A percentile compares a stretch with the other conserved stretches of the same genome.
These are phyloP conservation scores for Eurois occulta DNA, from an alignment of 2,888 invertebrate genomes.

Conservation along the genomic window DNA sequence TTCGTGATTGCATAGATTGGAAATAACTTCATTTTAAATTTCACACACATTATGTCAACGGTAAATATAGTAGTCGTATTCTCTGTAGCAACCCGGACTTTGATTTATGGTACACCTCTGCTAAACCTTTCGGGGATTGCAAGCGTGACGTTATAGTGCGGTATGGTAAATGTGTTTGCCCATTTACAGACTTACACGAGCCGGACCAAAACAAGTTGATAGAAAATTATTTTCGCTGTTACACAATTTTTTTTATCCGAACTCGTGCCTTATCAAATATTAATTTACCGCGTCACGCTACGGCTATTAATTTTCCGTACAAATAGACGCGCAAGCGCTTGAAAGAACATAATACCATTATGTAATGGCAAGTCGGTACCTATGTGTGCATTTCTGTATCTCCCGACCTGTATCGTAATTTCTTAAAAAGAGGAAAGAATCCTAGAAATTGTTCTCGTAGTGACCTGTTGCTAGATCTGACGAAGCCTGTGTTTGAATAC, in stretches of 20 bases:
- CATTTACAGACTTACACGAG: conserved; percentile 16
- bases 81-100: too few species aligned
- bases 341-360: conserved; percentile 48
- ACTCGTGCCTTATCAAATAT: conserved; percentile 71
- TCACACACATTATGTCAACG: background rate
- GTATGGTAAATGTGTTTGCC: background rate
- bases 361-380: conserved; percentile 44
- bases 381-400: conserved; percentile 13
- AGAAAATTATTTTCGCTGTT: conserved; percentile 47
- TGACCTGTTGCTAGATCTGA: background rate
- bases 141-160: background rate
- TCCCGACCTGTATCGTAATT: background rate
- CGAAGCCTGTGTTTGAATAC: background rate
- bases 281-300: conserved; percentile 72
- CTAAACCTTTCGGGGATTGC: background rate
- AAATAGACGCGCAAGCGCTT: conserved; percentile 58
- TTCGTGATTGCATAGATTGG: conserved; percentile 10
- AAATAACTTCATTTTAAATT: conserved; percentile 4
- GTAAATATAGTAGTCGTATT: too few species aligned
- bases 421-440: background rate
- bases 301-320: conserved; percentile 66
- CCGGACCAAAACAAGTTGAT: conserved; percentile 13
- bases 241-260: conserved; percentile 43
- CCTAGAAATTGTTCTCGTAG: background rate
- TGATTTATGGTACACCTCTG: background rate